Evolutionary conservation across 2,797 vertebrate species (phyloP), one percentile per base, ranked within the genome.

Genomic region (Myripristis jacobus): DNA sequence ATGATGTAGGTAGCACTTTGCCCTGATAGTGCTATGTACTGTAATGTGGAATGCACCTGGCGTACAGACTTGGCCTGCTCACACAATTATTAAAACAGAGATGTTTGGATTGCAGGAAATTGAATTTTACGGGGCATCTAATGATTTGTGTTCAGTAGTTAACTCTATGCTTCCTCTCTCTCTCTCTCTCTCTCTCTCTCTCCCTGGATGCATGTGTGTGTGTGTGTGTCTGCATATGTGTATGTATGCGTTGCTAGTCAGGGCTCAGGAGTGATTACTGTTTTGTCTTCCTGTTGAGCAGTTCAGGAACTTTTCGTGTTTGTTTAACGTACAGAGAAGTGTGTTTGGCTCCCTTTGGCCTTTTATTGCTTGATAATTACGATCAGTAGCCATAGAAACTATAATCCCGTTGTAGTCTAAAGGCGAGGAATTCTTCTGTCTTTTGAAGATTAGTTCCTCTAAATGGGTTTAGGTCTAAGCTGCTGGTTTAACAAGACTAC

Each of bases 371-470:
- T 81, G 76, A 80, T 85, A 91, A 88, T 94, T 85, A 81, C 87
- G 91, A 88, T 82, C 91, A 88, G 85, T 75, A 83, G 75, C 91
- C 91, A 79, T 87, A 92, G 88, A 91, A 91, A 79, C 74, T 70
- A 70, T 88, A 93, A 93, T 93, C 90, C 76, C 41, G 76, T 83
- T 85, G 75, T 52, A 12, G 59, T 67, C 54, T 75, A 76, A 85
- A 70, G 79, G 83, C 22, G 63, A 89, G 84, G 87, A 89, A 91
- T 92, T 81, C 64, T 76, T 73, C 71, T 73, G 53, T 82, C 92
- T 92, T 87, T 92, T 88, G 87, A 92, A 91, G 92, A 92, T 87
- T 92, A 91, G 84, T 82, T 86, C 48, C 56, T 82, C 70, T 84
- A 60, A 85, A 91, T 77, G 79, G 87, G 82, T 89, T 92, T 86